A percentile compares a stretch with the other conserved stretches of the same genome.
phyloP scores from a whole-genome alignment of 2,113 vertebrate species.

The Gymnogyps californianus region DNA sequence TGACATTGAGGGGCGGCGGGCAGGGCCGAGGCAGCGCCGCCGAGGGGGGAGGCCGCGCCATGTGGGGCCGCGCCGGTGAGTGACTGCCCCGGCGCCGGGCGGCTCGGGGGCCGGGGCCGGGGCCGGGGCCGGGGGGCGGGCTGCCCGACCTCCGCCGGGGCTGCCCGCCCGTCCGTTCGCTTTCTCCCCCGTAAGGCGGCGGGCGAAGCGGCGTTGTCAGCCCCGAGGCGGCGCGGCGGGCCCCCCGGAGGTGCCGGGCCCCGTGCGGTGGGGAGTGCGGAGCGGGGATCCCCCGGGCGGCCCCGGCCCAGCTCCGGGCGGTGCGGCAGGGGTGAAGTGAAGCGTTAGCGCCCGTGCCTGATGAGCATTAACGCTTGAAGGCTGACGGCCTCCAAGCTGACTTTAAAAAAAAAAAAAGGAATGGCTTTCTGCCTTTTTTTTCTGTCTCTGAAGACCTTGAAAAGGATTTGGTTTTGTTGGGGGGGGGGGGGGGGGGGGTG shows the following conservation, averaged over 20 bases:
- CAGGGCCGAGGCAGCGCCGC: neutral
- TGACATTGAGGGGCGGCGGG: neutral
- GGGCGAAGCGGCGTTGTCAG: neutral
- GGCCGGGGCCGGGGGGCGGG: too few species aligned
- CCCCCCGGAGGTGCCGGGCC: neutral
- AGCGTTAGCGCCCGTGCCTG: fast-evolving
- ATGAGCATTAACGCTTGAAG: fast-evolving
- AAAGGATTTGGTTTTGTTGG: neutral
- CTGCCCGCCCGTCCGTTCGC: too few species aligned
- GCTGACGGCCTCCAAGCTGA: neutral
- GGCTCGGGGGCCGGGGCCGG: too few species aligned
- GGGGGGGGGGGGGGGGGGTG: too few species aligned
- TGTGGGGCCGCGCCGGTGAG: neutral
- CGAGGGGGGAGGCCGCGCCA: neutral
- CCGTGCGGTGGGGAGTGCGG: neutral
- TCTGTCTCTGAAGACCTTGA: too few species aligned
- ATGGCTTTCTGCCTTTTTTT: fast-evolving
- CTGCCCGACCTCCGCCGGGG: too few species aligned
- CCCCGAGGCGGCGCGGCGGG: neutral
- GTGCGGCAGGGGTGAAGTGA: too few species aligned
- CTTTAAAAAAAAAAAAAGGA: neutral
- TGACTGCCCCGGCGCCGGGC: neutral
- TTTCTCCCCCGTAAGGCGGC: neutral
- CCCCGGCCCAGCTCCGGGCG: neutral
- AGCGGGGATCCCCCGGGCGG: neutral